These are phyloP conservation scores for Mixornis gularis DNA, from an alignment of 2,113 vertebrate genomes.

Conservation along the genomic window DNA sequence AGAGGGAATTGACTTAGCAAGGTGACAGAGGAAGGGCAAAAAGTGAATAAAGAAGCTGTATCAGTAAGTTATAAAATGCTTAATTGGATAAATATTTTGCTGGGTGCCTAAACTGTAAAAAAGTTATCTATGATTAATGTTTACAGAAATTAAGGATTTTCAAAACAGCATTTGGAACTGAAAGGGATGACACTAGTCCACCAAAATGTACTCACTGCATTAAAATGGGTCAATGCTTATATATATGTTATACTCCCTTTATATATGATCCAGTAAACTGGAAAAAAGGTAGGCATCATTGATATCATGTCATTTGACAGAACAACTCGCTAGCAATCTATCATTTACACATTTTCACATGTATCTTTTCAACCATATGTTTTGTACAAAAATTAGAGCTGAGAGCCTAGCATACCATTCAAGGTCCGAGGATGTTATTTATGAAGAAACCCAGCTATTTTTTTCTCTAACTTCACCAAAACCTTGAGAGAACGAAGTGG, in stretches of 20 bases:
- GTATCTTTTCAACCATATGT: background rate
- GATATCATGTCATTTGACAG: background rate
- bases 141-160: background rate
- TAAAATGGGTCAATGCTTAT: background rate
- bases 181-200: background rate
- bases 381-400: background rate
- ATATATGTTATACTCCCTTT: background rate
- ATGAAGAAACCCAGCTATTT: background rate
- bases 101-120: background rate
- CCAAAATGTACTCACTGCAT: background rate
- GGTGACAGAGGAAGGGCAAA: slow-evolving; percentile 15
- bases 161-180: background rate
- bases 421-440: background rate
- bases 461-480: background rate
- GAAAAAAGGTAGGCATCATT: background rate
- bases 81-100: background rate
- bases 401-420: background rate
- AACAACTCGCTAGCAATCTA: background rate
- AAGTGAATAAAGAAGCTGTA: background rate
- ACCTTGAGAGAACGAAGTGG: background rate
- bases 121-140: background rate
- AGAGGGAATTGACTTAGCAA: slow-evolving; percentile 6
- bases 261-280: background rate
- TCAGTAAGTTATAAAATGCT: background rate
- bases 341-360: background rate